Base-by-base conservation (phyloP, 37 sponge, comb jelly and placozoan genomes). In the Trichoplax adhaerens region DNA sequence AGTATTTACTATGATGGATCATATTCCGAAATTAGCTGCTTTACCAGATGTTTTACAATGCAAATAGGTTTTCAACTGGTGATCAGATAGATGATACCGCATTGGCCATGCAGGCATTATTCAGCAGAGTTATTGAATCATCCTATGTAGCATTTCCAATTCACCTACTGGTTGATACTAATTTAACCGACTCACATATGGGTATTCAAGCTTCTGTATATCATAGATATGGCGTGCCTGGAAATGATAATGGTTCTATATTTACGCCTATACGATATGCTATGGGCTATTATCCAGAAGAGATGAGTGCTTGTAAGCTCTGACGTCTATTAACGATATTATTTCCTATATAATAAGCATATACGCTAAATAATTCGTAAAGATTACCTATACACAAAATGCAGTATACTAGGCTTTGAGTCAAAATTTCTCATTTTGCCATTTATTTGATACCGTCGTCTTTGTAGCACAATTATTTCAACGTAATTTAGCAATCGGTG, bases 51-150 rank as follows among this genome's bases (percentile, higher is more conserved):
- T 29, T 29, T 29, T 29, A 29, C 29, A 29, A 29, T 29, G 29
- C 29, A 29, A 29, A 54, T 54, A 87, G 85, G 85, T 81, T 69
- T 69, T 77, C 78, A 51, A 77, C 91, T 7, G 73, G 81, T 47
- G 50, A 65, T 53, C 64, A 7, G 82, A 82, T 57, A 29, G 29
- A 29, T 29, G 29, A 29, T 29, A 29, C 29, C 29, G 29, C 62
- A 87, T 77, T 56, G 81, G 73, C 62, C 91, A 91, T 57, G 75
- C 88, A 53, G 80, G 77, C 1, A 82, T 91, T 29, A 87, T 91
- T 3, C 91, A 91, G 29, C 29, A 29, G 29, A 29, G 29, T 29
- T 29, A 29, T 29, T 29, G 29, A 29, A 29, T 29, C 29, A 29
- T 29, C 29, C 29, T 29, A 29, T 29, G 29, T 29, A 29, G 29